A percentile compares a stretch with the other conserved stretches of the same genome.
phyloP scores from a whole-genome alignment of 2,888 invertebrate genomes.

The Lasioglossum oenotherae region DNA sequence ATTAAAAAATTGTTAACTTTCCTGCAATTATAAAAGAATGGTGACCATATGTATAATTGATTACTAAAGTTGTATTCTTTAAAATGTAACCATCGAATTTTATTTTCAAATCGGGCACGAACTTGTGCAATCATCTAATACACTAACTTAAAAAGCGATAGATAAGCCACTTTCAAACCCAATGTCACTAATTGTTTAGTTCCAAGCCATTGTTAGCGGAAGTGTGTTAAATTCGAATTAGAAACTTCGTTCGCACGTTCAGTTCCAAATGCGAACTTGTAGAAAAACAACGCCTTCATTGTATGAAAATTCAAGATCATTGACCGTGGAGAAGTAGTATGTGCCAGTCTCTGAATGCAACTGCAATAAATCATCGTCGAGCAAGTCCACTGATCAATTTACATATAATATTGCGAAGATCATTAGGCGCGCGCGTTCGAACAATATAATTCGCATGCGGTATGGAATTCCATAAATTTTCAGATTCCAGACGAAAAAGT shows the following conservation, averaged over 20 bases:
- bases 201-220: neutral
- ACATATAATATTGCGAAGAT: neutral
- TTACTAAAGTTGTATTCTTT: no score
- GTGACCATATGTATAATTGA: no score
- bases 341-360: neutral
- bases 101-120: no score
- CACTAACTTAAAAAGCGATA: neutral
- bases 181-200: neutral
- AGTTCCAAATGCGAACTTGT: neutral
- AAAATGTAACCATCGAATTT: no score
- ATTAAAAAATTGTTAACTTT: no score
- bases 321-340: neutral
- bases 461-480: neutral
- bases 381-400: neutral
- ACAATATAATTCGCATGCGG: neutral
- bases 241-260: neutral
- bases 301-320: neutral
- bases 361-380: neutral
- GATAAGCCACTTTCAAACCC: neutral
- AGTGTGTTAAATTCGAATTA: neutral
- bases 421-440: neutral
- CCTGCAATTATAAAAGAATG: no score
- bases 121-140: no score
- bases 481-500: neutral
- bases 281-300: neutral